Evolutionary conservation across 2,113 vertebrate species (phyloP).

Genomic region (Neotoma lepida): DNA sequence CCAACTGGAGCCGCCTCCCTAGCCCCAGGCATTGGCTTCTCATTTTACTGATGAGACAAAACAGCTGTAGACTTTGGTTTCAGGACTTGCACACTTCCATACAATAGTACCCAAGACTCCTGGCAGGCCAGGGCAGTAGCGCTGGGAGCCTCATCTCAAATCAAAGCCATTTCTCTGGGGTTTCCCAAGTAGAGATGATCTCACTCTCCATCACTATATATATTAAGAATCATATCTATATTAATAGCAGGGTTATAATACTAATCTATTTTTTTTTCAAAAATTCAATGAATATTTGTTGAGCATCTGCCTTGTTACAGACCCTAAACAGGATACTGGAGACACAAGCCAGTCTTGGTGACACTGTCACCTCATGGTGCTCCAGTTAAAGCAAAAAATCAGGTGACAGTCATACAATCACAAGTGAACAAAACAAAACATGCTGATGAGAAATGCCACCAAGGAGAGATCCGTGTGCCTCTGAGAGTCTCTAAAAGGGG

Average conservation of each 20-base stretch:
- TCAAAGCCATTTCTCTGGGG: background rate
- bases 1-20: background rate
- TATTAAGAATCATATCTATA: background rate
- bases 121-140: background rate
- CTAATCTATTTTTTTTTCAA: background rate
- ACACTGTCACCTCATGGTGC: background rate
- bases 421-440: background rate
- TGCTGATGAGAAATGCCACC: too few species aligned
- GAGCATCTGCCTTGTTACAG: background rate
- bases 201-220: background rate
- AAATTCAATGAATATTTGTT: background rate
- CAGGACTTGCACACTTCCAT: accelerated
- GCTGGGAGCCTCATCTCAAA: background rate
- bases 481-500: background rate
- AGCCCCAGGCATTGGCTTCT: background rate
- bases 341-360: background rate
- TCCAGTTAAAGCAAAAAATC: background rate
- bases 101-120: accelerated
- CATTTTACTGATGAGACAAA: background rate
- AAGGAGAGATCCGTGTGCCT: background rate
- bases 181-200: background rate
- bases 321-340: background rate
- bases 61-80: background rate
- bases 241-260: background rate
- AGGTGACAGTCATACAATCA: too few species aligned